These are phyloP conservation scores for Acleris emargana DNA, from an alignment of 2,888 invertebrate species.

Conservation along the genomic window DNA sequence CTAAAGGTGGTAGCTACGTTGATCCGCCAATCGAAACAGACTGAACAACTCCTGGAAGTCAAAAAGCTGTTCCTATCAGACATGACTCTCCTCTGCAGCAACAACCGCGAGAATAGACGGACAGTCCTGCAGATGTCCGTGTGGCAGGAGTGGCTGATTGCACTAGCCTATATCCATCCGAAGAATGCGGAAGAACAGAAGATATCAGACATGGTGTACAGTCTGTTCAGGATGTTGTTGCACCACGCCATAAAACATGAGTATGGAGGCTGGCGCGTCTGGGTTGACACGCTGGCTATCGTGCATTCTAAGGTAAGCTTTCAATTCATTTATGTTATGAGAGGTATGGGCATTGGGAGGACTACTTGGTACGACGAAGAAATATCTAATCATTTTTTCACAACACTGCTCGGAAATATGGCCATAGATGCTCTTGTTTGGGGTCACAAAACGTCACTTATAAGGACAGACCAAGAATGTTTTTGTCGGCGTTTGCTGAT, in stretches of 20 bases:
- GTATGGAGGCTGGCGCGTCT: constrained; percentile 99
- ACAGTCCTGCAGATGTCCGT: constrained; percentile 99
- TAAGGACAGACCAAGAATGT: too few species aligned
- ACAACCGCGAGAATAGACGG: constrained; percentile 97
- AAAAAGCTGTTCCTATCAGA: constrained; percentile 98
- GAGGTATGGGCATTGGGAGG: background rate
- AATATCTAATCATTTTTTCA: background rate
- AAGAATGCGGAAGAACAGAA: constrained; percentile 97
- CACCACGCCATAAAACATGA: constrained; percentile 99
- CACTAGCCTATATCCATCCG: constrained; percentile 99
- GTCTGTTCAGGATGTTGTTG: constrained; percentile 97
- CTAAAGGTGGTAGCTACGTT: constrained; percentile 99
- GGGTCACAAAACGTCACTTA: too few species aligned
- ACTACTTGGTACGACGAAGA: background rate
- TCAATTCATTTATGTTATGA: too few species aligned
- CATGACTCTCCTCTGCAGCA: constrained; percentile 98
- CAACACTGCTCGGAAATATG: too few species aligned
- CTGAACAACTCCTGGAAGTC: constrained; percentile 94
- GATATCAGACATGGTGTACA: constrained; percentile 99
- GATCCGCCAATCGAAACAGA: constrained; percentile 97
- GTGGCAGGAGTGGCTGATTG: constrained; percentile 99
- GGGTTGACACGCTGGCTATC: constrained; percentile 99
- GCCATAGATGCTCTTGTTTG: too few species aligned
- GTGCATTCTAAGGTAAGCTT: constrained; percentile 96
- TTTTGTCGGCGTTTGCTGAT: too few species aligned